Evolutionary conservation across 2,113 vertebrate genomes (phyloP).

Genomic region (Eulemur rufifrons): DNA sequence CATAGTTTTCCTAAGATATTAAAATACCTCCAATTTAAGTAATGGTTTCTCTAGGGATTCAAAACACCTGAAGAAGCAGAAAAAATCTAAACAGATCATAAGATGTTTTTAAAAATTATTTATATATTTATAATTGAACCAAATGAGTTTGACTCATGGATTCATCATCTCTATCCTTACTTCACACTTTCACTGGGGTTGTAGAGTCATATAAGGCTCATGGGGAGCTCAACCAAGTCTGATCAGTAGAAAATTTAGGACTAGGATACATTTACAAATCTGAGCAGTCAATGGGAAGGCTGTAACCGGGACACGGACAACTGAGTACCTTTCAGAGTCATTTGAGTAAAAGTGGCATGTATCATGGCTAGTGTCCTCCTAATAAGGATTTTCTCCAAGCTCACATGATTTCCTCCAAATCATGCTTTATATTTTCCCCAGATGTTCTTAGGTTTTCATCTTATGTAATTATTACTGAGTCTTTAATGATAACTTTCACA

Average conservation of each 20-base stretch:
- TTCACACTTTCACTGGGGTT: neutral
- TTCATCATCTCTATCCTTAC: neutral
- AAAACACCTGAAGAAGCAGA: neutral
- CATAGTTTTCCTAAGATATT: conserved; percentile 5
- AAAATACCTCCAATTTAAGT: conserved; percentile 16
- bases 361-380: neutral
- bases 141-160: neutral
- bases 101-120: neutral
- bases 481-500: neutral
- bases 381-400: neutral
- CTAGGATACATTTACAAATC: neutral
- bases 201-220: neutral
- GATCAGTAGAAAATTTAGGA: neutral
- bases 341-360: neutral
- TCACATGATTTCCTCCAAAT: neutral
- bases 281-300: neutral
- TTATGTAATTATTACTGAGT: neutral
- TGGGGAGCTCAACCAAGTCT: neutral
- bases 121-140: neutral
- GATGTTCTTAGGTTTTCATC: neutral
- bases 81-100: neutral
- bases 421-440: neutral
- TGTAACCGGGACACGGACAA: neutral
- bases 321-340: neutral
- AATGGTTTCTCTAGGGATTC: neutral